Base-by-base conservation (phyloP, 2,113 vertebrate species). In the Rhabdornis inornatus region DNA sequence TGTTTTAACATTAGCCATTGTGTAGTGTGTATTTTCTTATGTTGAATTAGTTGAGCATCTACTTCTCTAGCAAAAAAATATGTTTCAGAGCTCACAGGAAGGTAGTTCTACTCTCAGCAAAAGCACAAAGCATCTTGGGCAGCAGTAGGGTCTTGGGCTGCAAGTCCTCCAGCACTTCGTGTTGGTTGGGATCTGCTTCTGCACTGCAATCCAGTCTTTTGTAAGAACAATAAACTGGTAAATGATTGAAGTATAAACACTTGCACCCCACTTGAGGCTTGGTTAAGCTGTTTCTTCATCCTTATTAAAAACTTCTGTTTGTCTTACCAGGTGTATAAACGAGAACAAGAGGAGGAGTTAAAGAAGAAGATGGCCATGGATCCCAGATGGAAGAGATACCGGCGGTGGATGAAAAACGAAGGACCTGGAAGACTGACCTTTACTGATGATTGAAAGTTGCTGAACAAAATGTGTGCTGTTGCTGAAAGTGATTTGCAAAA, bases 341-440 rank as follows among this genome's bases (percentile, higher is more conserved):
- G 96, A 80, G 98, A 99, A 87, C 99, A 99, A 94, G 99, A 99
- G 87, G 99, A 99, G 91, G 99, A 99, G 94, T 97, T 99, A 95
- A 99, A 99, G 98, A 98, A 98, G 72, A 99, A 99, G 91, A 98
- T 99, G 98, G 99, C 99, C 15, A 98, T 97, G 42, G 99, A 99
- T 94, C 98, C 99, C 2, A 98, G 99, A 71, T 99, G 99, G 99
- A 99, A 99, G 96, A 98, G 99, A 52, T 99, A 99, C n/a, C 98
- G 99, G 23, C 98, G 99, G 23, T 99, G 99, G 99, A 99, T 99
- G 99, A 99, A 98, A 95, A 99, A 99, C 33, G 99, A 99, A 95
- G 99, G 99, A 6, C 99, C 99, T 0, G 99, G 99, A 19, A 98
- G 99, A 74, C 87, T 99, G 53, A 99, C 98, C 1, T 99, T 99